Base-by-base conservation (phyloP, 2,113 vertebrate genomes). In the Engystomops pustulosus region DNA sequence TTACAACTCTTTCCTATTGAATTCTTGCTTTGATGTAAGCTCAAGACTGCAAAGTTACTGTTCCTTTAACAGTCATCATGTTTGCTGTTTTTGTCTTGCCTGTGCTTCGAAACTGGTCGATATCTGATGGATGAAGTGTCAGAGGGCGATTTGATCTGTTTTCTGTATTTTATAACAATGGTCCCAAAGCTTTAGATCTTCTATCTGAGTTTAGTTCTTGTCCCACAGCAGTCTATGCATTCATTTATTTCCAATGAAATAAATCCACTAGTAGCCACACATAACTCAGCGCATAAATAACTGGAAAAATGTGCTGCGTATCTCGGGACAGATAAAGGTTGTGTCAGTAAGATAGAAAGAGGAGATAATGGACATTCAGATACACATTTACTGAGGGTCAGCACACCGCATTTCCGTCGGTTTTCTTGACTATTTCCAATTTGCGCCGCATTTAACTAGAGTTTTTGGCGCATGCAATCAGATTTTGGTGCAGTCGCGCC, bases 71-170 rank as follows among this genome's bases (percentile, higher is more conserved):
- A 51, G 17, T 20, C 49, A 51, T 20, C 2, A 47, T 11, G 14
- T 51, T 51, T 18, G 2, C 17, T 20, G 17, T 51, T 51, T 6
- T 20, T 1, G 10, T 51, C 17, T 20, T 51, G 49, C 7, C 49
- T 20, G 49, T 51, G 49, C 17, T 20, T 6, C 6, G 49, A 60
- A 80, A 27, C 49, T 23, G 25, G 17, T 81, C 79, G 3, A 70
- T 81, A 11, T 51, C 30, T 81, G 79, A 81, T 81, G 62, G 44
- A 81, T 81, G 49, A 27, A 20, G 20, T 6, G 30, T 27, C 30
- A n/a, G 41, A 6, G 6, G 60, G 1, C 8, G 17, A 23, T 67
- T 34, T n/a, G 62, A 55, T 23, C n/a, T 55, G n/a, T 23, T 55
- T 55, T 7, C 23, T n/a, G n/a, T 7, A 23, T 55, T 23, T 55